Evolutionary conservation across 2,797 vertebrate genomes (phyloP), one percentile per base, ranked within the genome.

Genomic region (Columba guinea): DNA sequence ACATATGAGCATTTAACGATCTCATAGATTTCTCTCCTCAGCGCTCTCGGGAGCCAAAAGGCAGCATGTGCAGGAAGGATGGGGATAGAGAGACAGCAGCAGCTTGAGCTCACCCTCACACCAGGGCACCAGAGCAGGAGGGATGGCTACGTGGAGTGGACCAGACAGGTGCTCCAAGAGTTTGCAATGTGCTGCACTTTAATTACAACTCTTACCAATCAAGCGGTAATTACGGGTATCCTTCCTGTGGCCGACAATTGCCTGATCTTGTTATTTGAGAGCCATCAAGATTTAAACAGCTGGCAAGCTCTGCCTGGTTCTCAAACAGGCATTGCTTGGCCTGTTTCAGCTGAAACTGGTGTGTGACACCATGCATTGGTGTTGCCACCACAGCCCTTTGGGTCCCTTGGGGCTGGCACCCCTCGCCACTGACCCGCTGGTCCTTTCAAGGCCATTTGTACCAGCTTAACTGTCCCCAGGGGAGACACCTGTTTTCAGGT

Each of bases 161-260:
- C 74, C 0, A 8, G 89, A 52, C 85, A 68, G 49, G 52, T 84
- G 78, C 94, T 95, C 62, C 26, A 5, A 90, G 89, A 96, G 82
- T 76, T 64, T 92, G 82, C 92, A 93, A 90, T 89, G 93, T 58
- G 69, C 92, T 96, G 97, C 96, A 67, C 97, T 97, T 98, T 98
- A 98, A 99, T 98, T 98, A 97, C 98, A 97, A 97, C 96, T 97
- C 97, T 97, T 98, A 98, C 98, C 98, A 99, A 98, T 99, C 98
- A 98, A 97, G 97, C 94, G 3, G 97, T 98, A 98, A 98, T 98
- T 98, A 97, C 98, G 97, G 97, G 97, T 98, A 98, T 98, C 98
- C 98, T 98, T 98, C 98, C 97, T 98, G 98, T 91, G 97, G 97
- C 98, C 97, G 96, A 97, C 98, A 98, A 98, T 98, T 98, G 98